Base-by-base conservation (phyloP, 2,113 vertebrate genomes). In the Anser brachyrhynchus region DNA sequence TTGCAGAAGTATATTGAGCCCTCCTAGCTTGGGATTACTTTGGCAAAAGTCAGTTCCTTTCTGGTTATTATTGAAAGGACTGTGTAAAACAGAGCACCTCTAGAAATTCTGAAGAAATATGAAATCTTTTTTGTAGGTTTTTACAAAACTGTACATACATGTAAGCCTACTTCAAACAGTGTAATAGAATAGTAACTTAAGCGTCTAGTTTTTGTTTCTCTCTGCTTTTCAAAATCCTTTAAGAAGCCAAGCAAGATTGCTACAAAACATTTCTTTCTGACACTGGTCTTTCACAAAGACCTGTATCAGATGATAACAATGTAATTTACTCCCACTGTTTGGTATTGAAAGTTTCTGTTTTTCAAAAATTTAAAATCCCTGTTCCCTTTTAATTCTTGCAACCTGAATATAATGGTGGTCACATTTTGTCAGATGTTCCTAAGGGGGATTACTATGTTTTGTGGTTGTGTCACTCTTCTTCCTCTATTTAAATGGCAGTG, bases 251-350 rank as follows among this genome's bases (percentile, higher is more conserved):
- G 43, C 4, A 5, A 84, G 37, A 21, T 7, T 89, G 37, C 31
- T 72, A 19, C n/a, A 33, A 44, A 86, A 51, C 3, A 2, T 71
- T 90, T 84, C 31, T 67, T 76, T 13, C 18, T 82, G 44, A 58
- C 15, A 8, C 25, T 73, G 22, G 9, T 65, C 44, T 71, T 90
- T 90, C 33, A 29, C 14, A 71, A 59, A 78, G 37, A 28, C 3
- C 1, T 2, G 0, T 46, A 4, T 79, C 15, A 43, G 49, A 35
- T 73, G 46, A 25, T 5, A 74, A n/a, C 33, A 43, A 15, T 7
- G 37, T 37, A 22, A 71, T 75, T 75, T 46, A 35, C 15, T 94
- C 26, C 14, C 33, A 62, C 5, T 6, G 9, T 75, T 89, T 75
- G n/a, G 19, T 55, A 84, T 43, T 73, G 10, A n/a, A 26, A 0